A percentile compares a stretch with the other conserved stretches of the same genome.
Conservation (phyloP, 1,140 invertebrate genomes). For the Eufriesea mexicana region DNA sequence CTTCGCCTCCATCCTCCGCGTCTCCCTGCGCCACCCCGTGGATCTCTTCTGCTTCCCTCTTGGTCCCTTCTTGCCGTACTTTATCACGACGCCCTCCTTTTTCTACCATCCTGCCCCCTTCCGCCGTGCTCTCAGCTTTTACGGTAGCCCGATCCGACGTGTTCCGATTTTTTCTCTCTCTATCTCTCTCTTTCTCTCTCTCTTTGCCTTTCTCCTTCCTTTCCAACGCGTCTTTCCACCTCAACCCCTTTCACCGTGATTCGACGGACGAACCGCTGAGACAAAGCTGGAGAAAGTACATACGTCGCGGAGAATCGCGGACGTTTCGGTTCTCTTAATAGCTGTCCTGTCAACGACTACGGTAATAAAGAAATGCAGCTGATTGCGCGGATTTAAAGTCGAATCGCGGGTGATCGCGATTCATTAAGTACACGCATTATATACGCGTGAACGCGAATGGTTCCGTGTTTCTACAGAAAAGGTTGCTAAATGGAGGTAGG, state of each 20-base stretch:
- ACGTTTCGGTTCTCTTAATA: constrained; percentile 22
- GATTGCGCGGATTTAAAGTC: constrained; percentile 1
- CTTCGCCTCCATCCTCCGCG: neutral
- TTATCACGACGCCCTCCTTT: constrained; percentile 53
- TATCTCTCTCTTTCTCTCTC: neutral
- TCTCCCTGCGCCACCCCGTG: neutral
- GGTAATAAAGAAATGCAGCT: constrained; percentile 15
- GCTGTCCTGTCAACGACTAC: neutral
- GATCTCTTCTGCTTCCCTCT: too few species aligned
- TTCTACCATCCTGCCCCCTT: constrained; percentile 14
- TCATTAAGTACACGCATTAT: neutral
- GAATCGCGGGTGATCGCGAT: neutral
- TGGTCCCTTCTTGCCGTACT: constrained; percentile 11
- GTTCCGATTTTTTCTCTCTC: constrained; percentile 42
- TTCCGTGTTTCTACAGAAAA: neutral
- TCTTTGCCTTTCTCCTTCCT: neutral
- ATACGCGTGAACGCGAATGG: too few species aligned
- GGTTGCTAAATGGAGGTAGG: too few species aligned
- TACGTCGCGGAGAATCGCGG: neutral
- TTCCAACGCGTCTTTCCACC: neutral
- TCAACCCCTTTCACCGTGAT: constrained; percentile 1
- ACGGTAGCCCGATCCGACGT: constrained; percentile 38
- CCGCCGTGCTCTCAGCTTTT: constrained; percentile 32
- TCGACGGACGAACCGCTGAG: neutral
- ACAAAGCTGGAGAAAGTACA: constrained; percentile 42